phyloP scores from a whole-genome alignment of 2,113 vertebrate species.

The Tupaia tana region DNA sequence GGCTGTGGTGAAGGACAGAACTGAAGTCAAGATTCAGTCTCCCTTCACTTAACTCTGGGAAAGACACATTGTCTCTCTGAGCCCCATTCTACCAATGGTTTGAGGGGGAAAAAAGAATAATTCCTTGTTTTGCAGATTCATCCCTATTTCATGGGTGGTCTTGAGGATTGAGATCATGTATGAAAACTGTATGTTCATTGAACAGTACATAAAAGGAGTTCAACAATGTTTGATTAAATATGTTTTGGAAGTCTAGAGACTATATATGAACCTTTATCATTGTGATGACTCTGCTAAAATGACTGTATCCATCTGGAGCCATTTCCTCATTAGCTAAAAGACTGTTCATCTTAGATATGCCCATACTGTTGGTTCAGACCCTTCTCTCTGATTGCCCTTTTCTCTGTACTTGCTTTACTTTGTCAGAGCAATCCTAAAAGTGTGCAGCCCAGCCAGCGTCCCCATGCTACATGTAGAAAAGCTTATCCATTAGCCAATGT shows the following conservation, averaged over 20 bases:
- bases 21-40: background rate
- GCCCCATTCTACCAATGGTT: background rate
- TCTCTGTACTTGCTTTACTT: conserved; percentile 16
- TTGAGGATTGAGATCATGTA: background rate
- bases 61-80: background rate
- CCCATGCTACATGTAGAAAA: background rate
- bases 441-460: background rate
- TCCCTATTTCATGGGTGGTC: background rate
- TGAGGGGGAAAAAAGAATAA: background rate
- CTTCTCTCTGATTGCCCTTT: background rate
- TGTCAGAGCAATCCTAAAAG: background rate
- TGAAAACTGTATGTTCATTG: background rate
- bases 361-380: background rate
- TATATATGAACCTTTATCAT: background rate
- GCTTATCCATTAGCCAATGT: background rate
- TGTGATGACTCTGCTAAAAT: background rate
- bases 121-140: background rate
- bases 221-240: background rate
- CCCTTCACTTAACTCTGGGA: background rate
- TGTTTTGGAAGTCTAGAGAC: background rate
- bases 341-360: background rate
- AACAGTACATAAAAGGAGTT: background rate
- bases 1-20: background rate
- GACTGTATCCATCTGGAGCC: background rate
- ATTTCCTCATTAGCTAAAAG: background rate